These are phyloP conservation scores for Arbacia lixula DNA, from an alignment of 53 echinoderm and acorn worm genomes.

Conservation along the genomic window DNA sequence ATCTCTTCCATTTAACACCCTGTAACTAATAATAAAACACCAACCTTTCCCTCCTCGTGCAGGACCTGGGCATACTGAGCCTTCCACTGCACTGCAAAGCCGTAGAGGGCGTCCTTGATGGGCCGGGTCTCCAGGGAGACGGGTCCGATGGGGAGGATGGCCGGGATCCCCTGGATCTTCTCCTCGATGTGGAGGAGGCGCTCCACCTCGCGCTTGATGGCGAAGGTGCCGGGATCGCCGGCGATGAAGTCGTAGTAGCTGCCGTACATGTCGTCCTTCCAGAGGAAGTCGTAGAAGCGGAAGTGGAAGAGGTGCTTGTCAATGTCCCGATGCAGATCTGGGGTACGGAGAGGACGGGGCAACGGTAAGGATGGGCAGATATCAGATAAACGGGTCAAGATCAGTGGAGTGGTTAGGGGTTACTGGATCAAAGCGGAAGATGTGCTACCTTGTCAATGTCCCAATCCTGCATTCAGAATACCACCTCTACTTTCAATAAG, in stretches of 20 bases:
- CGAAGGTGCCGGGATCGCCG: conserved; percentile 89
- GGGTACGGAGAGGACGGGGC: not conserved
- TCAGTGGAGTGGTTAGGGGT: no score
- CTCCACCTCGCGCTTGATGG: conserved; percentile 93
- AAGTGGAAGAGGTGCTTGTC: conserved; percentile 98
- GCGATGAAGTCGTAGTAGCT: conserved; percentile 97
- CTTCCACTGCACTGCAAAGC: conserved; percentile 98
- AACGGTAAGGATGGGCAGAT: no score
- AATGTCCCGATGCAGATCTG: conserved; percentile 92
- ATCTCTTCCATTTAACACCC: no score
- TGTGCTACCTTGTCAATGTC: no score
- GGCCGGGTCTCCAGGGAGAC: conserved; percentile 88
- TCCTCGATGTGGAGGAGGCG: conserved; percentile 95
- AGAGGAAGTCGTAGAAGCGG: conserved; percentile 97
- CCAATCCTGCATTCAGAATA: no score
- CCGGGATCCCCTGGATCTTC: conserved; percentile 87
- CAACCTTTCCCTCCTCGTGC: conserved; percentile 97
- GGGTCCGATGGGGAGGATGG: conserved; percentile 84
- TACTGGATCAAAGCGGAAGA: no score
- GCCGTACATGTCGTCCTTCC: conserved; percentile 95
- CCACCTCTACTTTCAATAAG: no score
- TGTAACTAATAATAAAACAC: no score
- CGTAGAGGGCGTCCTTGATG: conserved; percentile 97
- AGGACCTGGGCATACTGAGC: conserved; percentile 94
- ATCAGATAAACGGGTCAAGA: no score